Conservation (phyloP, 64 coral and sea anemone genomes). For the Pachyseris speciosa region DNA sequence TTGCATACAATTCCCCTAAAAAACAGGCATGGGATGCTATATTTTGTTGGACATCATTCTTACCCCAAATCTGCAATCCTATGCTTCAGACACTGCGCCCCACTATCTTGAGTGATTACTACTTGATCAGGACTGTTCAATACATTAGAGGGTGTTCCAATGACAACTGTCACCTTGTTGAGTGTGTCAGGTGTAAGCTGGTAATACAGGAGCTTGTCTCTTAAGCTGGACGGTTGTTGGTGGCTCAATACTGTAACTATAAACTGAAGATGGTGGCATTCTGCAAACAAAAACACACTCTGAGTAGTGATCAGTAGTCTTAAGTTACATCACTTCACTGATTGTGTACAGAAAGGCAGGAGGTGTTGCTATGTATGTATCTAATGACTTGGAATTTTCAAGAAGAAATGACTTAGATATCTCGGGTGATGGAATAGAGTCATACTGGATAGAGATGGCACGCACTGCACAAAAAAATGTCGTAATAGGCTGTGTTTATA, state of each 20-base stretch:
- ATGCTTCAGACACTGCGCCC: neutral
- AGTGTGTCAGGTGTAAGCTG: conserved; percentile 37
- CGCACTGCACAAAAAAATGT: too few relatives aligned
- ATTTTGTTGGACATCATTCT: neutral
- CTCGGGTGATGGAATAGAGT: too few relatives aligned
- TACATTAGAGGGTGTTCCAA: conserved; percentile 2
- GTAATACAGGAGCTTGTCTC: conserved; percentile 43
- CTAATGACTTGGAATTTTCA: too few relatives aligned
- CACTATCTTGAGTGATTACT: neutral
- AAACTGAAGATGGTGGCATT: conserved; percentile 34
- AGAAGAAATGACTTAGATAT: too few relatives aligned
- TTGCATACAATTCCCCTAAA: too few relatives aligned
- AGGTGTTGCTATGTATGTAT: too few relatives aligned
- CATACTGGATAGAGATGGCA: too few relatives aligned
- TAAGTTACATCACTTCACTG: too few relatives aligned
- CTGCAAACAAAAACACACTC: neutral
- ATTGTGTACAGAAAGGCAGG: too few relatives aligned
- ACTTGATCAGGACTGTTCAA: neutral
- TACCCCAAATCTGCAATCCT: conserved; percentile 61
- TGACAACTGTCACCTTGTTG: conserved; percentile 71
- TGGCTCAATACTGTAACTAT: conserved; percentile 70
- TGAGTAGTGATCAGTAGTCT: too few relatives aligned
- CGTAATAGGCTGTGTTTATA: too few relatives aligned
- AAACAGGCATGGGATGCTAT: neutral
- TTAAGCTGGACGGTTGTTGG: neutral